Conservation (phyloP, 2,113 vertebrate genomes). For the Xiphophorus couchianus region DNA sequence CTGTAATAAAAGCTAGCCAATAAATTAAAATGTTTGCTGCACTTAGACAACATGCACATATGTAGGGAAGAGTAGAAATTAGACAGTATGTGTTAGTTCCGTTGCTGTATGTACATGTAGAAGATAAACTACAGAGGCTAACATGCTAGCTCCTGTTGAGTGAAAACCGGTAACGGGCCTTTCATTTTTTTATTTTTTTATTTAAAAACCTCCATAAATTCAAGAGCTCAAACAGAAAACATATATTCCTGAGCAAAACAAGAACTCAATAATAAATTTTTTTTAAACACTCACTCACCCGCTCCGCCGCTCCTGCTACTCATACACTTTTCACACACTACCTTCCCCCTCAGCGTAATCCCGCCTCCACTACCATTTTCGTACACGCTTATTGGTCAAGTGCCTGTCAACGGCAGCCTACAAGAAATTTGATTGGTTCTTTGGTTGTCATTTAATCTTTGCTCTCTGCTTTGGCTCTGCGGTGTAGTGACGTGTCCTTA, state of each 20-base stretch:
- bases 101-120: slow-evolving; percentile 34
- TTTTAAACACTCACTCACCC: slow-evolving; percentile 64
- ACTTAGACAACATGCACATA: not conserved
- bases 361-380: slow-evolving; percentile 43
- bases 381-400: slow-evolving; percentile 64
- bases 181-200: not conserved
- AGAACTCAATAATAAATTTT: slow-evolving; percentile 36
- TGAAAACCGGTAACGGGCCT: not conserved
- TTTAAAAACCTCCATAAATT: not conserved
- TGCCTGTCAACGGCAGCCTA: not conserved
- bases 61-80: not conserved
- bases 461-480: slow-evolving; percentile 34
- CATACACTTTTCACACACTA: slow-evolving; percentile 71
- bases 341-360: slow-evolving; percentile 23
- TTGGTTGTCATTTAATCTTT: slow-evolving; percentile 45
- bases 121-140: slow-evolving; percentile 51
- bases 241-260: not conserved
- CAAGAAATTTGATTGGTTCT: slow-evolving; percentile 56
- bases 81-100: not conserved
- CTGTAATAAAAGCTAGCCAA: not conserved
- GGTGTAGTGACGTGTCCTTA: slow-evolving; percentile 84
- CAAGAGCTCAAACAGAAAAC: not conserved
- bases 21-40: not conserved
- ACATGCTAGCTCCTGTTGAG: slow-evolving; percentile 45
- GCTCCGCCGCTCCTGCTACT: slow-evolving; percentile 65